Evolutionary conservation across 2,888 invertebrate genomes (phyloP).

Genomic region (Melitaea athalia): DNA sequence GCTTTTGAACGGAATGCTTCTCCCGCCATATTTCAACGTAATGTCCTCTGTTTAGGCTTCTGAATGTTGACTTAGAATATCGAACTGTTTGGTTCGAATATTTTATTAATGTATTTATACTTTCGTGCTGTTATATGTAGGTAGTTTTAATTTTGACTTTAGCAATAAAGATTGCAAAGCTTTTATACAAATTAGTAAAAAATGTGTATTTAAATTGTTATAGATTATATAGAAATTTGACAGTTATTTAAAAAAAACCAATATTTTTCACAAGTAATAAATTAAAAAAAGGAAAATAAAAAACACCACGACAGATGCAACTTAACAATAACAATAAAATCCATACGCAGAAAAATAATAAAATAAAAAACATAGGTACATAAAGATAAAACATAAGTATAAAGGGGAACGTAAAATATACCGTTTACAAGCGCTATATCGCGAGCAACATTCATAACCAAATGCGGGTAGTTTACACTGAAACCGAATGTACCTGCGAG

Average conservation of each 20-base stretch:
- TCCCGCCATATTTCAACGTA: constrained; percentile 60
- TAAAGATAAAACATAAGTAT: constrained; percentile 23
- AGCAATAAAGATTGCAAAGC: too few species aligned
- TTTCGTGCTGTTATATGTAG: too few species aligned
- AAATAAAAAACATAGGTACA: constrained; percentile 2
- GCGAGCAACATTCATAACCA: constrained; percentile 64
- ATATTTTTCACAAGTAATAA: neutral
- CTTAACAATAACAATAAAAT: neutral
- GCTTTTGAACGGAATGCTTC: constrained; percentile 55
- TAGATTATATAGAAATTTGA: too few species aligned
- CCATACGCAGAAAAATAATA: neutral
- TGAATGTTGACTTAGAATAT: constrained; percentile 43
- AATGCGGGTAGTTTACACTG: constrained; percentile 71
- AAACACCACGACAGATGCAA: too few species aligned
- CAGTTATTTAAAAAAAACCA: neutral
- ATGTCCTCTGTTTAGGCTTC: constrained; percentile 56
- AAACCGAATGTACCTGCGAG: constrained; percentile 69
- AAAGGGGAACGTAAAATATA: constrained; percentile 19
- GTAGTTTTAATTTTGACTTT: too few species aligned
- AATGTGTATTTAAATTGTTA: too few species aligned
- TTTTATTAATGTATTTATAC: neutral
- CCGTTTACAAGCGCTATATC: constrained; percentile 24
- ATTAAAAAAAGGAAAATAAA: too few species aligned
- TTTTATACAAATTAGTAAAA: too few species aligned
- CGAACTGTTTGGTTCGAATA: constrained; percentile 23